Base-by-base conservation (phyloP, 2,113 vertebrate species). In the Rhabdomys dilectus region DNA sequence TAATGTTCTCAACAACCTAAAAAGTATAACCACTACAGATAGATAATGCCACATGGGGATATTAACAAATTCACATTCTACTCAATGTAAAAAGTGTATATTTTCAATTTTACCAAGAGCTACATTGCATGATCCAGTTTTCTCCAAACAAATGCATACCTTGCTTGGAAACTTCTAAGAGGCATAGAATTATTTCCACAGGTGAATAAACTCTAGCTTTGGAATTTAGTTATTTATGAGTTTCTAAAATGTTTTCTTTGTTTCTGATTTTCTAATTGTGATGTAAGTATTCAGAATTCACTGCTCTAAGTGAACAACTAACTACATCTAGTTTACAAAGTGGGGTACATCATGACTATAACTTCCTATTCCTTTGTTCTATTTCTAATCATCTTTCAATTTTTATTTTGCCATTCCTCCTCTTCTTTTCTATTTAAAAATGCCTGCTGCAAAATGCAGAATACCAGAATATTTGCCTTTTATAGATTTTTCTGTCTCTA, bases 391-490 rank as follows among this genome's bases (percentile, higher is more conserved):
- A 9, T 62, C 16, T 26, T 16, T 12, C 3, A 45, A 21, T 42
- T 77, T 78, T 58, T 22, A 13, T 91, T 75, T 9, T 84, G 75
- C 15, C 24, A 87, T 24, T 60, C 39, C 13, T 80, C 13, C 13
- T 68, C 10, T 12, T 51, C 3, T 0, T 73, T 88, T 77, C 94
- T 56, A 9, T 70, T 96, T 95, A 53, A 26, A 68, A 86, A 45
- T 86, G 12, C 6, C 62, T 12, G 13, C n/a, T 81, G 4, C 56
- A 31, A 93, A 87, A 94, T 58, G n/a, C 78, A 82, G 73, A 97
- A 94, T 90, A 85, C 34, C 58, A 92, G 89, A 85, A 36, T 96
- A 96, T 78, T 96, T 97, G 89, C 56, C 77, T 93, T 97, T 97
- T 84, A 95, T 93, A 96, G 0, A 88, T 64, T 72, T 53, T 88